Evolutionary conservation across 92 coral and sea anemone genomes (phyloP).

Genomic region (Siderastrea radians): DNA sequence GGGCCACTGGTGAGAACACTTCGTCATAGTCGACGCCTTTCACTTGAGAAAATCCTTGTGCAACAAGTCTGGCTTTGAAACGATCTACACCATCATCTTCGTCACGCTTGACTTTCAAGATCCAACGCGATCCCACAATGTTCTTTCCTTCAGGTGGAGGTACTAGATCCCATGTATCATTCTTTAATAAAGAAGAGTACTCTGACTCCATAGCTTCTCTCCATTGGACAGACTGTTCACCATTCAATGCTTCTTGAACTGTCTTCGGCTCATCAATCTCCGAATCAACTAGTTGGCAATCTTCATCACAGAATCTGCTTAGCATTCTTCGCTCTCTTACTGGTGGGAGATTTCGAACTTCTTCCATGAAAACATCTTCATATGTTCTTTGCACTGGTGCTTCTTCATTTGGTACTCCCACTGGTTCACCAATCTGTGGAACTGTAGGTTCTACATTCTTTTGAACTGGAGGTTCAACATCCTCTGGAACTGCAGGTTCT

Average conservation of each 20-base stretch:
- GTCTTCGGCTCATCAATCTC: conserved; percentile 74
- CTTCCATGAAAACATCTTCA: background rate
- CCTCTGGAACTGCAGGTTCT: conserved; percentile 16
- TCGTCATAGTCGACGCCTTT: no score
- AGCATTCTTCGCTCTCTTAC: conserved; percentile 69
- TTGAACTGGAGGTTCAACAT: background rate
- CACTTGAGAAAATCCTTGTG: no score
- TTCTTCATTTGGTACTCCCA: conserved; percentile 68
- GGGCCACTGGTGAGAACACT: no score
- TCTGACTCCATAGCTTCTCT: conserved; percentile 67
- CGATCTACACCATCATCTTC: no score
- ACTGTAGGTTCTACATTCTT: conserved; percentile 43
- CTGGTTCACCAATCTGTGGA: conserved; percentile 54
- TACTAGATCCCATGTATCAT: conserved; percentile 27
- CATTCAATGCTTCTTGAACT: conserved; percentile 69
- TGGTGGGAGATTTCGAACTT: conserved; percentile 64
- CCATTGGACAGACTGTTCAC: conserved; percentile 65
- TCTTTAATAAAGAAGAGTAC: conserved; percentile 10
- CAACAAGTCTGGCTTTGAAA: no score
- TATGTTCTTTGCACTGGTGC: background rate
- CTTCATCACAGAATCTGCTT: conserved; percentile 66
- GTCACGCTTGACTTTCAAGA: no score
- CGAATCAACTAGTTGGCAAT: conserved; percentile 59
- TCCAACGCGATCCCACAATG: no score
- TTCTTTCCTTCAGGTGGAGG: no score